These are phyloP conservation scores for Microtus pennsylvanicus DNA, from an alignment of 2,113 vertebrate genomes.

Conservation along the genomic window DNA sequence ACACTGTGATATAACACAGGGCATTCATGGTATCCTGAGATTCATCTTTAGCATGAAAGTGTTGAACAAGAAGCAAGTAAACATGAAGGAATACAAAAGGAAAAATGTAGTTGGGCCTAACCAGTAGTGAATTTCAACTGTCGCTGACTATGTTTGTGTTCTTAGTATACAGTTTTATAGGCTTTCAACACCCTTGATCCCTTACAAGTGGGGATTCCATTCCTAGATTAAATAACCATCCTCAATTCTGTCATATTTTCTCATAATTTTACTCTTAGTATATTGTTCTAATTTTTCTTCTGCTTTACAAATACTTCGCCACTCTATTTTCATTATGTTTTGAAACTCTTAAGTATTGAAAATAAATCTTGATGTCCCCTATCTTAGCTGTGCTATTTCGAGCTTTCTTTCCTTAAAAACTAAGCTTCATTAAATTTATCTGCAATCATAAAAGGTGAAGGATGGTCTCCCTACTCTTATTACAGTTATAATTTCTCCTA, in stretches of 20 bases:
- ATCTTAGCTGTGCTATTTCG: not conserved
- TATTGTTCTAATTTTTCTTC: not conserved
- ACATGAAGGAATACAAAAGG: not conserved
- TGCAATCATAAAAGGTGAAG: not conserved
- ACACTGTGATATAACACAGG: not conserved
- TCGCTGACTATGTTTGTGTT: not conserved
- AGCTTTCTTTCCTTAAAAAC: not conserved
- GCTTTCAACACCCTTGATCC: not conserved
- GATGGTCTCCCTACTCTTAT: not conserved
- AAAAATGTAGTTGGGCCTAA: not conserved
- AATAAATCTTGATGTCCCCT: not conserved
- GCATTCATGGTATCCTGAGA: not conserved
- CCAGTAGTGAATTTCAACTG: not conserved
- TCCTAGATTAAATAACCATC: not conserved
- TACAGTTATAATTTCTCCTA: not conserved
- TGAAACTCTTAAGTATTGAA: slow-evolving; percentile 26
- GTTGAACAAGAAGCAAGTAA: not conserved
- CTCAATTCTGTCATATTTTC: not conserved
- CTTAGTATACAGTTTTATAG: not conserved
- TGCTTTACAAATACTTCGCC: not conserved
- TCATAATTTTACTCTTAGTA: not conserved
- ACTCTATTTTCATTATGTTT: not conserved
- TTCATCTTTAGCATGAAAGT: not conserved
- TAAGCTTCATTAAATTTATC: not conserved
- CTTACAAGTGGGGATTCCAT: not conserved